Conservation (phyloP, 2,888 invertebrate species). For the Dolichopus griseipennis region DNA sequence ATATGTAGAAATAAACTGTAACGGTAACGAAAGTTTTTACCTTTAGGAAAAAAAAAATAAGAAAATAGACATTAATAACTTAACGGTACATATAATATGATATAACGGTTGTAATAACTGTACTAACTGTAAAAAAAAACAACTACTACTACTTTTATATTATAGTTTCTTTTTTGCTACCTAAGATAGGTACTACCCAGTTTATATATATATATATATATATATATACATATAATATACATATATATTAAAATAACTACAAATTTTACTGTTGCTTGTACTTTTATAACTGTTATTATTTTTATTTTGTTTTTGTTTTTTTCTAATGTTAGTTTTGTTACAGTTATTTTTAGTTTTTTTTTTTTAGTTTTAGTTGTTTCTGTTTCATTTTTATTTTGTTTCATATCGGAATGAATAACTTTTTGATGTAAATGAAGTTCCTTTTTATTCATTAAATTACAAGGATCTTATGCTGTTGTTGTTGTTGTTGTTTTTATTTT, state of each 20-base stretch:
- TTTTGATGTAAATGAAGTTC: constrained; percentile 6
- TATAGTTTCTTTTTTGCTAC: too few relatives aligned
- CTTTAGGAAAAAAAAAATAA: too few relatives aligned
- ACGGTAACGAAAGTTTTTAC: too few relatives aligned
- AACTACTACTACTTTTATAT: too few relatives aligned
- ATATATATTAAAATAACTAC: neutral
- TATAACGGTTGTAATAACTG: too few relatives aligned
- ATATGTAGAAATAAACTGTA: too few relatives aligned
- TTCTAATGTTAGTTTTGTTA: neutral
- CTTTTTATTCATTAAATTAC: constrained; percentile 6
- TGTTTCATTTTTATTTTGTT: neutral
- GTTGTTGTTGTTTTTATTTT: neutral
- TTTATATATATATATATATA: too few relatives aligned
- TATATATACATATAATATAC: too few relatives aligned
- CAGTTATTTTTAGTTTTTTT: neutral
- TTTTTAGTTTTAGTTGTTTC: neutral
- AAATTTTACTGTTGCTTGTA: neutral
- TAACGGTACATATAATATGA: too few relatives aligned
- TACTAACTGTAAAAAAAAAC: too few relatives aligned
- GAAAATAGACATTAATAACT: too few relatives aligned
- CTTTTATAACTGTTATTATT: neutral
- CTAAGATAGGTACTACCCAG: too few relatives aligned
- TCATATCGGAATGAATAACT: neutral
- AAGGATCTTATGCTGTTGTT: neutral
- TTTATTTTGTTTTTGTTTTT: neutral